Evolutionary conservation across 2,888 invertebrate species (phyloP).

Genomic region (Drosophila kuntzei): DNA sequence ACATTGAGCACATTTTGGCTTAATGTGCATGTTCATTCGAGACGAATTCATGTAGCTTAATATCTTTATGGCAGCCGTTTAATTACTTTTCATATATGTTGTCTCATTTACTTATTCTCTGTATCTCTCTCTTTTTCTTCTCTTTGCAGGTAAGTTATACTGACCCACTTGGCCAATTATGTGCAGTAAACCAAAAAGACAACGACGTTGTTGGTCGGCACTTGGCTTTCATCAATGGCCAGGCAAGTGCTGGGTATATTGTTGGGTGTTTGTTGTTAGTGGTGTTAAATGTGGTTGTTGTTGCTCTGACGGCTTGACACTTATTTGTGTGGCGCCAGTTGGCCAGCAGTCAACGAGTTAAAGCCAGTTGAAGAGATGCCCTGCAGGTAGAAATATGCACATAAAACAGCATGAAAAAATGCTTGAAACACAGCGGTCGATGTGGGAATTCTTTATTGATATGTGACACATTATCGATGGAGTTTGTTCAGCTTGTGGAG

Average conservation of each 20-base stretch:
- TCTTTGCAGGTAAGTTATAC: conserved; percentile 70
- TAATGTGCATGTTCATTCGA: conserved; percentile 45
- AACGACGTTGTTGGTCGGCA: conserved; percentile 37
- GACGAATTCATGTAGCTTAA: conserved; percentile 50
- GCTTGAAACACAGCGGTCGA: conserved; percentile 16
- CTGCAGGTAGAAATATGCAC: conserved; percentile 51
- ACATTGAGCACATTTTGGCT: conserved; percentile 30
- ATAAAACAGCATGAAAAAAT: conserved; percentile 38
- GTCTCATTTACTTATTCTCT: conserved; percentile 22
- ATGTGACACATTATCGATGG: conserved; percentile 66
- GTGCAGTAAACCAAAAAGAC: conserved; percentile 42
- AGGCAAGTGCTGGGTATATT: conserved; percentile 44
- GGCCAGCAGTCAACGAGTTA: conserved; percentile 3
- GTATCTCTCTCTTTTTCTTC: conserved; percentile 23
- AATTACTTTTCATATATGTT: conserved; percentile 58
- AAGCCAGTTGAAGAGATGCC: conserved; percentile 39
- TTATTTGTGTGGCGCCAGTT: conserved; percentile 42
- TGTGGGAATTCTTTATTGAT: conserved; percentile 77
- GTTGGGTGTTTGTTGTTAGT: conserved; percentile 29
- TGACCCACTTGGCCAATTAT: conserved; percentile 73
- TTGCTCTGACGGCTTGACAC: conserved; percentile 41
- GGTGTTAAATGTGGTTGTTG: conserved; percentile 3
- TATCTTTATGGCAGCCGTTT: conserved; percentile 58
- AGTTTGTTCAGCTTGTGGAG: conserved; percentile 14
- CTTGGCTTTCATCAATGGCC: conserved; percentile 61